A percentile compares a stretch with the other conserved stretches of the same genome.
These are phyloP conservation scores for Blera fallax DNA, from an alignment of 2,888 invertebrate species.

Conservation along the genomic window DNA sequence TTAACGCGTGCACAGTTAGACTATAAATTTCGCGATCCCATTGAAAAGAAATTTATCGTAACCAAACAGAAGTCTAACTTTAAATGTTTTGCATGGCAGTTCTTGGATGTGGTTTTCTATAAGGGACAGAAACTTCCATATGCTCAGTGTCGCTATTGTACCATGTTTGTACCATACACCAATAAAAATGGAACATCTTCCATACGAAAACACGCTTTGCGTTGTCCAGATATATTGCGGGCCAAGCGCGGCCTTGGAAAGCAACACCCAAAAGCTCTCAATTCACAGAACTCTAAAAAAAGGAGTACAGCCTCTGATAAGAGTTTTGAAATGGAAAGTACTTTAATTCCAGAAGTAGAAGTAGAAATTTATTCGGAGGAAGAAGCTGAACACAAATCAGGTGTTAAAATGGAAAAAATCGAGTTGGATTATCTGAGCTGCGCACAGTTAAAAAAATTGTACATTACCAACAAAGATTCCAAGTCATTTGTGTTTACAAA, in stretches of 20 bases:
- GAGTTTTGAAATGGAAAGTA: constrained; percentile 5
- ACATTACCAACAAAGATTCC: constrained; percentile 20
- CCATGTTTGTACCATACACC: constrained; percentile 16
- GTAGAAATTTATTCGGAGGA: constrained; percentile 39
- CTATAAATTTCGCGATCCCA: constrained; percentile 3
- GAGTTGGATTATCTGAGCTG: not conserved
- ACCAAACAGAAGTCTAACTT: constrained; percentile 45
- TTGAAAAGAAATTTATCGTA: constrained; percentile 21
- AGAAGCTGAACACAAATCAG: not conserved
- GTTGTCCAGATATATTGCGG: constrained; percentile 29
- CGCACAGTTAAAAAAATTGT: constrained; percentile 5
- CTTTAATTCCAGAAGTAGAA: constrained; percentile 35
- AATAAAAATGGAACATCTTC: constrained; percentile 59
- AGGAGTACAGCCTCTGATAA: not conserved
- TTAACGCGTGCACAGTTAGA: constrained; percentile 24
- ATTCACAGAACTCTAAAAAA: not conserved
- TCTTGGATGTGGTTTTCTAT: constrained; percentile 45
- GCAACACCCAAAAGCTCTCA: not conserved
- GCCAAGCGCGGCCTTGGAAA: constrained; percentile 26
- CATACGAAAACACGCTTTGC: constrained; percentile 49
- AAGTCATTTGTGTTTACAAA: constrained; percentile 43
- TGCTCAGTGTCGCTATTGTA: constrained; percentile 44
- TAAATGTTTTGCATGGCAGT: constrained; percentile 59
- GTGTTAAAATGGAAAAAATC: not conserved
- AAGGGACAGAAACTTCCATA: constrained; percentile 38